Conservation (phyloP, 1,140 invertebrate species). For the Halyomorpha halys region DNA sequence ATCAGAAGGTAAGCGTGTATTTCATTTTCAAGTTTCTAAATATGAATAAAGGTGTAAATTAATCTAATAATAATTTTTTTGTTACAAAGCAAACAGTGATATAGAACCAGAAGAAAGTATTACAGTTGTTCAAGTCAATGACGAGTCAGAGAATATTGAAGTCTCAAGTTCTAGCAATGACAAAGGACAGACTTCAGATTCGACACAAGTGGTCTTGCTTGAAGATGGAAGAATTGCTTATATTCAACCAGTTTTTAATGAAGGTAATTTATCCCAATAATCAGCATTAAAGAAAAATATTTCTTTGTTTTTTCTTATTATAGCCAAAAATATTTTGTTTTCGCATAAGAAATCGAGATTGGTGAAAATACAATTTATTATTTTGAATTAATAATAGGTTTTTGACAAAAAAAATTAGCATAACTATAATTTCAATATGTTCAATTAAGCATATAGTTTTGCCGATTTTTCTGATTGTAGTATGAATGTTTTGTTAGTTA, state of each 20-base stretch:
- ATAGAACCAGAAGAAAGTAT: not conserved
- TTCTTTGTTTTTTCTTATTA: too few species aligned
- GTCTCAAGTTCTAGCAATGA: not conserved
- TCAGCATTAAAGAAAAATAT: too few species aligned
- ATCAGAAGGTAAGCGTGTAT: not conserved
- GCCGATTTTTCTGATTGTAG: too few species aligned
- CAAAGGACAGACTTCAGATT: not conserved
- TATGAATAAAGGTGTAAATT: not conserved
- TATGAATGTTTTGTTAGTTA: too few species aligned
- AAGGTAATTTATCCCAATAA: not conserved
- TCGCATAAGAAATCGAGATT: too few species aligned
- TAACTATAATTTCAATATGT: too few species aligned
- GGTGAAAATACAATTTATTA: too few species aligned
- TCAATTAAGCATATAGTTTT: too few species aligned
- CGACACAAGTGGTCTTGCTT: constrained; percentile 21
- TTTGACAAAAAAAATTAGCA: too few species aligned
- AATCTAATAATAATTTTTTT: not conserved
- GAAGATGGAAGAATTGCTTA: constrained; percentile 26
- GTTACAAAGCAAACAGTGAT: not conserved
- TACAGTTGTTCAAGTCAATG: not conserved
- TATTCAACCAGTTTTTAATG: constrained; percentile 19
- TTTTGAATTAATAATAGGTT: too few species aligned
- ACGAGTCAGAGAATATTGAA: constrained; percentile 4
- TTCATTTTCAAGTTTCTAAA: not conserved
- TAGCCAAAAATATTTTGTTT: too few species aligned